Evolutionary conservation across 2,888 invertebrate genomes (phyloP), one percentile per base, ranked within the genome.

Genomic region (Phyllotreta striolata): DNA sequence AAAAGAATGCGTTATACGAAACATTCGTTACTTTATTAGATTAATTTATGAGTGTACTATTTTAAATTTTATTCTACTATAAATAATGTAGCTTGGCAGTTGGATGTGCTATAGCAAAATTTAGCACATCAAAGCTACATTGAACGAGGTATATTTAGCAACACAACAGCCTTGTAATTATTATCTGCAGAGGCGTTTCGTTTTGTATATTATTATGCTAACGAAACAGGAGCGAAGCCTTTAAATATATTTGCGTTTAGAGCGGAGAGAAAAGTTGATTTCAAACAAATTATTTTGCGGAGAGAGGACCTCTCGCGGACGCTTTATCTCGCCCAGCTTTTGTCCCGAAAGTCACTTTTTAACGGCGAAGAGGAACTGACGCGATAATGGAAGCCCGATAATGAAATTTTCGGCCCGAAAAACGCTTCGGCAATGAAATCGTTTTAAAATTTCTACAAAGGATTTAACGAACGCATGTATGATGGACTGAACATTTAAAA

Each of bases 201-300:
- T 47, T 34, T 47, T 47, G 14, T 34, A 14, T 34, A 47, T 47
- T 34, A 47, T 47, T 47, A 47, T 47, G 6, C 6, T 47, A 47
- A 47, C 24, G 34, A 47, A 47, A 47, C 47, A 47, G 34, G 24
- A 13, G 24, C 4, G 34, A 12, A 47, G 47, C 47, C 2, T 24
- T 47, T 44, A 44, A 13, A 13, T 47, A 47, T 55, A 55, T 55
- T 34, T 55, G 14, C 24, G n/a, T 7, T 5, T 43, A 9, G 24
- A n/a, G 35, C 24, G n/a, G 43, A 55, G 55, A 57, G 46, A 57
- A 57, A 57, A 57, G 57, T 57, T 46, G 57, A 47, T 57, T 57
- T 57, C 57, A 57, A 57, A 57, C 57, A 57, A 57, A 57, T 57
- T 46, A 57, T 46, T n/a, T n/a, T 14, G 57, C 47, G 24, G 24